Evolutionary conservation across 2,797 vertebrate species (phyloP).

Genomic region (Brachymystax lenok): DNA sequence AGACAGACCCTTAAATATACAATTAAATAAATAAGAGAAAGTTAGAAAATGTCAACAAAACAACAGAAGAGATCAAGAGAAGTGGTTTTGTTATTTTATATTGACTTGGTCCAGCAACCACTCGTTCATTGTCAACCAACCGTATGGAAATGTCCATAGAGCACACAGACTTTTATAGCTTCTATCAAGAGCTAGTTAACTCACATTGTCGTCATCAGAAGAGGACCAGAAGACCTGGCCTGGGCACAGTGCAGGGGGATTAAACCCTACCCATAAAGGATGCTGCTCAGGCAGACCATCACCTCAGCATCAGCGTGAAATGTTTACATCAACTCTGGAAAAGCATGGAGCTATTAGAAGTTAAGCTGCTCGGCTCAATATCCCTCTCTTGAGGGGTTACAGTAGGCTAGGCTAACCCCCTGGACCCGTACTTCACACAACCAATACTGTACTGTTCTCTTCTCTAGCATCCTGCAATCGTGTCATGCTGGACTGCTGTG

Average conservation of each 20-base stretch:
- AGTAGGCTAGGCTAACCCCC: constrained; percentile 20
- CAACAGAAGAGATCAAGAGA: background rate
- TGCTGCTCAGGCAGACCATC: constrained; percentile 46
- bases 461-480: constrained; percentile 26
- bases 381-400: constrained; percentile 23
- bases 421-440: constrained; percentile 38
- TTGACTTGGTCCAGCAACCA: constrained; percentile 22
- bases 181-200: background rate
- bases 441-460: constrained; percentile 18
- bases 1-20: constrained; percentile 29
- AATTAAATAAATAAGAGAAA: background rate
- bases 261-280: constrained; percentile 39
- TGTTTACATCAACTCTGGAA: constrained; percentile 63
- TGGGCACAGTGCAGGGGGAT: constrained; percentile 41
- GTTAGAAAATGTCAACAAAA: background rate
- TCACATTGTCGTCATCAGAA: constrained; percentile 47
- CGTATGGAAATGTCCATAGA: constrained; percentile 42
- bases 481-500: constrained; percentile 31
- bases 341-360: constrained; percentile 49
- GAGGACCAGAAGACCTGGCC: background rate
- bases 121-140: constrained; percentile 47
- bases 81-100: constrained; percentile 1
- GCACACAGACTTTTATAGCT: constrained; percentile 10
- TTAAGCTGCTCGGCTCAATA: constrained; percentile 43
- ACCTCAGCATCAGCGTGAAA: background rate